A percentile compares a stretch with the other conserved stretches of the same genome.
These are phyloP conservation scores for Xylota sylvarum DNA, from an alignment of 2,888 invertebrate species.

Conservation along the genomic window DNA sequence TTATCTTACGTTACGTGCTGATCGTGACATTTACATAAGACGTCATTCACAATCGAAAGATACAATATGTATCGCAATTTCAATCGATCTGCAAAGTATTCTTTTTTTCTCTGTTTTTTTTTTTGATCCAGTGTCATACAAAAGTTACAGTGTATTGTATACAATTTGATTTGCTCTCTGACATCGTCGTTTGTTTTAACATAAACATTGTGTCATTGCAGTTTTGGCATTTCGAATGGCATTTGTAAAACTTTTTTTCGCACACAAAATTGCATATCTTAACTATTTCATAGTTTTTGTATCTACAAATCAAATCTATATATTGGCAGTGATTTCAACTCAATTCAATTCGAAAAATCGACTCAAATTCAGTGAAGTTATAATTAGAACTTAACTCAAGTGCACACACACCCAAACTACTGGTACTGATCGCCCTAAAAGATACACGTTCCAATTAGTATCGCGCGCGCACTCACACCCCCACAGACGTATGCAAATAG, in stretches of 20 bases:
- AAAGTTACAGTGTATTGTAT: slow-evolving; percentile 40
- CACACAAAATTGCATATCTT: slow-evolving; percentile 27
- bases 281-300: neutral
- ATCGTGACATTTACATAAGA: slow-evolving; percentile 47
- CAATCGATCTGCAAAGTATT: slow-evolving; percentile 28
- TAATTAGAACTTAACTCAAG: slow-evolving; percentile 73
- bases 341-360: slow-evolving; percentile 51
- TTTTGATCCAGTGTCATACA: slow-evolving; percentile 48
- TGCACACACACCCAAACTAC: slow-evolving; percentile 42
- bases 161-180: slow-evolving; percentile 44
- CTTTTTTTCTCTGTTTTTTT: neutral
- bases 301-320: neutral
- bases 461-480: slow-evolving; percentile 45
- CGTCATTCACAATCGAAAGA: slow-evolving; percentile 57
- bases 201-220: slow-evolving; percentile 58
- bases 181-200: slow-evolving; percentile 52
- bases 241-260: slow-evolving; percentile 29
- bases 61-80: slow-evolving; percentile 50
- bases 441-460: slow-evolving; percentile 67
- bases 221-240: slow-evolving; percentile 40
- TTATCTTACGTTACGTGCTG: slow-evolving; percentile 52
- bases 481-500: slow-evolving; percentile 52
- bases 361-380: slow-evolving; percentile 59
- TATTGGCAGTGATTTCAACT: slow-evolving; percentile 65
- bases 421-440: slow-evolving; percentile 33